Base-by-base conservation (phyloP, 2,113 vertebrate species). In the Perca fluviatilis region DNA sequence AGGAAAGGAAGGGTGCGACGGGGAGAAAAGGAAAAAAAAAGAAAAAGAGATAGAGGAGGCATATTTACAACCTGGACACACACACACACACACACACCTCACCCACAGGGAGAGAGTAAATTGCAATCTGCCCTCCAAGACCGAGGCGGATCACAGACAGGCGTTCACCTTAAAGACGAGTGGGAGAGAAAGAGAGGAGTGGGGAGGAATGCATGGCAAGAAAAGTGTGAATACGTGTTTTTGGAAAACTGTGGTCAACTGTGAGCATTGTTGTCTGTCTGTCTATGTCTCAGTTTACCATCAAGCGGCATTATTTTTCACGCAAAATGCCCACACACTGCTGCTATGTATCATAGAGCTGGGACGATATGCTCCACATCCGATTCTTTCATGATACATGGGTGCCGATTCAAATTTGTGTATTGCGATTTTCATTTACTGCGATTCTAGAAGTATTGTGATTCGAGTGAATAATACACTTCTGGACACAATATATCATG, bases 11-110 rank as follows among this genome's bases (percentile, higher is more conserved):
- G 81, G 82, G 69, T 74, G 72, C 77, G 33, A 60, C 76, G 96
- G 95, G 96, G 96, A 82, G 80, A 49, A 74, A 74, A 75, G 62
- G 30, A 33, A 33, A 67, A 60, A 54, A 54, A 33, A 33, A 43
- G 40, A 69, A 67, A 94, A 95, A 70, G 58, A 84, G 86, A 88
- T 71, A 80, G 91, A 84, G 97, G 96, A 96, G 96, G 97, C 96
- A 96, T 97, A 98, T 98, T 98, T 98, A 99, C 97, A 97, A 97
- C 96, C 97, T 96, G 97, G 96, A 98, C 97, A 98, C 96, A 94
- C 90, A 92, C 96, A 94, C 90, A 92, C 8, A 40, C 36, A 43
- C 96, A 94, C 90, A 91, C 91, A 90, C 91, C 88, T 92, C 90
- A 92, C 89, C 88, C 86, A 93, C 86, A 95, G 97, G 96, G 96